phyloP scores from a whole-genome alignment of 2,113 vertebrate genomes.

The Galemys pyrenaicus region DNA sequence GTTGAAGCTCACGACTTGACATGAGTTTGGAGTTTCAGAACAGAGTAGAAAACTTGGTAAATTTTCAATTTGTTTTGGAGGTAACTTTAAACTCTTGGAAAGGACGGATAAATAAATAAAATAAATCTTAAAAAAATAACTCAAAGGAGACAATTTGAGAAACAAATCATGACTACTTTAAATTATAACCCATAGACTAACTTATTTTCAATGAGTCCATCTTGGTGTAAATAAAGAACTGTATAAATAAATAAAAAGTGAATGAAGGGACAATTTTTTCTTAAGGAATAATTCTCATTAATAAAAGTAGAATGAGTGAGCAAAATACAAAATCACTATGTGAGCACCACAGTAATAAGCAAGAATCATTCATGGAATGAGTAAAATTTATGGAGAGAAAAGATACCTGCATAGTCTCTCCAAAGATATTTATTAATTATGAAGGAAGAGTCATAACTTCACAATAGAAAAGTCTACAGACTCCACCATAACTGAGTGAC shows the following conservation, averaged over 20 bases:
- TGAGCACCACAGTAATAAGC: neutral
- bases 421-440: neutral
- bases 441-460: neutral
- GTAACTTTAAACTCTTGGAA: neutral
- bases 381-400: neutral
- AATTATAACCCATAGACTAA: neutral
- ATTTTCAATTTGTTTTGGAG: constrained; percentile 28
- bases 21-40: neutral
- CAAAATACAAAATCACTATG: neutral
- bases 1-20: neutral
- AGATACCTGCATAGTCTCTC: neutral
- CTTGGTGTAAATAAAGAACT: neutral
- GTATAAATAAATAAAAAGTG: neutral
- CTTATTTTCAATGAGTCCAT: neutral
- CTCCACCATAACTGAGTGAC: neutral
- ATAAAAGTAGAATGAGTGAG: neutral
- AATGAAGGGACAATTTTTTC: neutral
- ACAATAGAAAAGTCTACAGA: neutral
- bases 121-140: too few relatives aligned
- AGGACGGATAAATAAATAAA: neutral
- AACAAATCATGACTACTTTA: neutral
- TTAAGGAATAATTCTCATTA: neutral
- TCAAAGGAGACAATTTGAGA: neutral
- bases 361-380: neutral
- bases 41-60: neutral